Percentiles rank a stretch among this genome's conserved stretches.
Evolutionary conservation across 2,888 invertebrate species (phyloP).

Genomic region (Rutpela maculata): DNA sequence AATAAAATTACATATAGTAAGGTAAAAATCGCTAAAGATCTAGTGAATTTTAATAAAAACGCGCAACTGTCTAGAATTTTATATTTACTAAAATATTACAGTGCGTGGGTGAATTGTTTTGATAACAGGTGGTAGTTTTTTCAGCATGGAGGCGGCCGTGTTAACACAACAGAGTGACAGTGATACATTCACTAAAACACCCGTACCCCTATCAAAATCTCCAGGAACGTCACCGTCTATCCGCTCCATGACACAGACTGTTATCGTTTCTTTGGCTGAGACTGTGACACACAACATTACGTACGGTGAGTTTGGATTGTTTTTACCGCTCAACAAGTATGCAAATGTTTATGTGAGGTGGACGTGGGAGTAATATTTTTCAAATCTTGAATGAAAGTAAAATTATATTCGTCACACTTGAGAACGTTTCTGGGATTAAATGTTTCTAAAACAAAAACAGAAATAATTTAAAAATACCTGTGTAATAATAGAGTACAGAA

Average conservation of each 20-base stretch:
- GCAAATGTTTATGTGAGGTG: constrained; percentile 45
- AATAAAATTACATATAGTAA: constrained; percentile 5
- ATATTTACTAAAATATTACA: constrained; percentile 44
- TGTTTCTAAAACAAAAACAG: neutral
- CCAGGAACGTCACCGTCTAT: constrained; percentile 70
- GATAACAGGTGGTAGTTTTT: constrained; percentile 57
- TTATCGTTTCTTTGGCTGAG: constrained; percentile 72
- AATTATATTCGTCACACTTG: constrained; percentile 14
- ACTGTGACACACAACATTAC: constrained; percentile 78
- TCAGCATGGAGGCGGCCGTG: constrained; percentile 59
- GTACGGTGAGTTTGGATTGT: constrained; percentile 73
- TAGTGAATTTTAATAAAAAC: constrained; percentile 39
- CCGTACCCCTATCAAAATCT: constrained; percentile 72
- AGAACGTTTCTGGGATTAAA: neutral
- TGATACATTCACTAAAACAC: constrained; percentile 71
- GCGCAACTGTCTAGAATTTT: constrained; percentile 47
- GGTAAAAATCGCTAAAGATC: constrained; percentile 45
- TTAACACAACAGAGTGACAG: constrained; percentile 57
- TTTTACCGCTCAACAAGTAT: constrained; percentile 28
- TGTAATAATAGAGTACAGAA: neutral
- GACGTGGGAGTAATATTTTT: constrained; percentile 53
- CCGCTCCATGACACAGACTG: constrained; percentile 72
- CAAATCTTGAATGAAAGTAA: constrained; percentile 34
- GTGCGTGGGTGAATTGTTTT: constrained; percentile 47
- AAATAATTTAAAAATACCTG: neutral